Base-by-base conservation (phyloP, 2,113 vertebrate genomes). In the Aegotheles bennettii region DNA sequence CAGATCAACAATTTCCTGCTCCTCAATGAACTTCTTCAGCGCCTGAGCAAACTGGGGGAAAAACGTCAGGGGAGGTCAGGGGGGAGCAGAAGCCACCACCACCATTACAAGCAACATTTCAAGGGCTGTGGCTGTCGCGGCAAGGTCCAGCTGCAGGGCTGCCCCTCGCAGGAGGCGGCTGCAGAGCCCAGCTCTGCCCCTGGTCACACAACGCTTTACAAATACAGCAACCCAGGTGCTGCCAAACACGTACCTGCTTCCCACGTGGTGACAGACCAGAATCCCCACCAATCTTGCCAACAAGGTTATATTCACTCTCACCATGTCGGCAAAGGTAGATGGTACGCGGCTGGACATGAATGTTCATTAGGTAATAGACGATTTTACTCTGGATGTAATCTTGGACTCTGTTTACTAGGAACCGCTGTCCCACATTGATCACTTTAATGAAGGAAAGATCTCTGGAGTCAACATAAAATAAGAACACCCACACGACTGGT, bases 381-480 rank as follows among this genome's bases (percentile, higher is more conserved):
- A 99, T 99, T 96, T 99, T 99, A 83, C 99, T 99, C 98, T 99
- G 99, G 98, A 99, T 99, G 97, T 99, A 99, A 97, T 99, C 99
- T 87, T 99, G 99, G 45, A 99, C 98, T 69, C 98, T 98, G 97
- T 99, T 99, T 63, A 99, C 99, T 75, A 99, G 97, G 91, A 99
- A 99, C 7, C 99, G 98, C 69, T 99, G 99, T 31, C 99, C 99
- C 97, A 99, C 99, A 3, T 99, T 99, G 84, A 99, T 99, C 96
- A 99, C 99, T 96, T 99, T 99, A 96, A 99, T 99, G 90, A 99
- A 99, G 83, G 99, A 99, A 40, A 98, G 98, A 79, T 99, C 99
- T 98, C 99, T 99, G 56, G 9, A 75, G 86, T 40, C 56, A 74
- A 89, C 63, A 91, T 33, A 92, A 76, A 88, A 91, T 45, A 89